phyloP scores from a whole-genome alignment of 2,113 vertebrate species.

The Rhinolophus sinicus region DNA sequence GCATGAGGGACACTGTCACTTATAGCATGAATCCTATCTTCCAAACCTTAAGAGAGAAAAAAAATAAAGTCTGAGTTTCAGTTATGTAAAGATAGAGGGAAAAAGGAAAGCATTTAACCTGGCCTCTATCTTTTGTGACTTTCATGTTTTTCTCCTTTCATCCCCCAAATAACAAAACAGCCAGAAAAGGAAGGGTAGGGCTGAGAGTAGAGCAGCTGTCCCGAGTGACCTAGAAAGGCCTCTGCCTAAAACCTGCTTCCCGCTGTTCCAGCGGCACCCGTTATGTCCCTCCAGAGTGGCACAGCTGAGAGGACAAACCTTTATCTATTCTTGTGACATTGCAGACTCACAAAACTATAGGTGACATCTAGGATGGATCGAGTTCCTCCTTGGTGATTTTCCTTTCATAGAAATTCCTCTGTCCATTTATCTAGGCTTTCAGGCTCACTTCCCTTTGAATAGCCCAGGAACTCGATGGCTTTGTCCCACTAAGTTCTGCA shows the following conservation, averaged over 20 bases:
- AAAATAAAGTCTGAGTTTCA: neutral
- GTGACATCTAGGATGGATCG: neutral
- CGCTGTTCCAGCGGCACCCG: fast-evolving
- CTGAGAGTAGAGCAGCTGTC: neutral
- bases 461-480: neutral
- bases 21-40: neutral
- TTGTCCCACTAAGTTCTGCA: neutral
- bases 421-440: neutral
- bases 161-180: neutral
- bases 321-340: neutral
- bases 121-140: neutral
- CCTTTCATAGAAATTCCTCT: neutral
- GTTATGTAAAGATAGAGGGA: neutral
- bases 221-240: neutral
- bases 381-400: neutral
- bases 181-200: neutral
- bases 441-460: neutral
- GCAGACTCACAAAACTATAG: neutral
- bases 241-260: neutral
- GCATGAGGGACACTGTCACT: neutral
- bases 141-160: neutral
- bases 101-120: neutral
- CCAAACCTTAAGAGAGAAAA: neutral
- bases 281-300: fast-evolving
- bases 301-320: neutral